Evolutionary conservation across 2,113 vertebrate species (phyloP).

Genomic region (Enhydra lutris): DNA sequence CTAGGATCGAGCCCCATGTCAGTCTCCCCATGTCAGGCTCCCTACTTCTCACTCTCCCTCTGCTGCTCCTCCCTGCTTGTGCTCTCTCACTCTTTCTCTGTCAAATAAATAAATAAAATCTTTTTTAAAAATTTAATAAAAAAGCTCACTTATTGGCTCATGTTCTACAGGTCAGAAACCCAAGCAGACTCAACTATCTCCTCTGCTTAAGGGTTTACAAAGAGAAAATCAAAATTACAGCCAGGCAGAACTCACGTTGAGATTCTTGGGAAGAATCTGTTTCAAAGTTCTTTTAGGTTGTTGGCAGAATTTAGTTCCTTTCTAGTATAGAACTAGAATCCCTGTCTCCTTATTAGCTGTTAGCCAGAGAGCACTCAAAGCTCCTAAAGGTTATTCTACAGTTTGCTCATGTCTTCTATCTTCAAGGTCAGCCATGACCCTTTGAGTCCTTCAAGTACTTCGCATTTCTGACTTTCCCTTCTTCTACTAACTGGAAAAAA

Average conservation of each 20-base stretch:
- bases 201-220: neutral
- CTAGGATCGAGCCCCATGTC: too few relatives aligned
- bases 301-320: neutral
- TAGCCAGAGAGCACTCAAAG: neutral
- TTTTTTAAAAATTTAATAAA: neutral
- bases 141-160: neutral
- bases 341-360: neutral
- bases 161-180: neutral
- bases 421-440: neutral
- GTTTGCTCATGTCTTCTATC: neutral
- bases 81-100: too few relatives aligned
- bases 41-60: too few relatives aligned
- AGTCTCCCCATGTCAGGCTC: too few relatives aligned
- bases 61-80: too few relatives aligned
- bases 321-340: neutral
- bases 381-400: neutral
- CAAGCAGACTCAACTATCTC: neutral
- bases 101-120: too few relatives aligned
- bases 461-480: constrained; percentile 3
- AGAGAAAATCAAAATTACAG: neutral
- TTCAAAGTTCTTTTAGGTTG: neutral
- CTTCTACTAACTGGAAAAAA: neutral
- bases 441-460: neutral
- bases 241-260: neutral
- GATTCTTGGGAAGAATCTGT: neutral